Conservation (phyloP, 1,140 invertebrate species). For the Drosophila fuyamai region DNA sequence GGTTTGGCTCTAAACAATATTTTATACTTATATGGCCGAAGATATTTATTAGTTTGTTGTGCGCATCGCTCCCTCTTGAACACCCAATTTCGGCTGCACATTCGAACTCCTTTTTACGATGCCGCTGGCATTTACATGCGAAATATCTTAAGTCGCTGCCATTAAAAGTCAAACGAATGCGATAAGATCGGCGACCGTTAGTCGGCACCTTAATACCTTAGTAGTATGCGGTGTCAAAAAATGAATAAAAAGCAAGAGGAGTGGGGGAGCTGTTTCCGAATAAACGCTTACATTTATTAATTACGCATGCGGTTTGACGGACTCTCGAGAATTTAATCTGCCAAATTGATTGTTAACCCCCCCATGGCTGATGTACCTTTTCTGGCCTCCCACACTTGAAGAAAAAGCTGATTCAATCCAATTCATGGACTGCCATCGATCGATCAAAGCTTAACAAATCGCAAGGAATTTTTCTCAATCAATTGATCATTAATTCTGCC, state of each 20-base stretch:
- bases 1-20: conserved; percentile 62
- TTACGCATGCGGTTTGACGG: conserved; percentile 49
- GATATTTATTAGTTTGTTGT: conserved; percentile 82
- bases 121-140: conserved; percentile 51
- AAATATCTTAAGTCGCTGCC: conserved; percentile 39
- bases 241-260: neutral
- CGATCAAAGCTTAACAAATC: neutral
- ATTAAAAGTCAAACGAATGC: conserved; percentile 51
- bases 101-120: conserved; percentile 61
- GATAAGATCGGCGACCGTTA: conserved; percentile 46
- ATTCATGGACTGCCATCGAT: neutral
- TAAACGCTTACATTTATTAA: conserved; percentile 69
- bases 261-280: conserved; percentile 29
- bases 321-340: conserved; percentile 42
- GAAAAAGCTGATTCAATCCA: neutral
- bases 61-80: neutral
- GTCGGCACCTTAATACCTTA: conserved; percentile 29
- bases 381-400: neutral
- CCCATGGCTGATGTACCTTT: neutral
- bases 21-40: conserved; percentile 73
- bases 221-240: conserved; percentile 29
- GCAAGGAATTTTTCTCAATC: neutral
- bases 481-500: conserved; percentile 6
- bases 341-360: conserved; percentile 47
- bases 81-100: conserved; percentile 18